Base-by-base conservation (phyloP, 2,888 invertebrate species). In the Lasioglossum figueresi region DNA sequence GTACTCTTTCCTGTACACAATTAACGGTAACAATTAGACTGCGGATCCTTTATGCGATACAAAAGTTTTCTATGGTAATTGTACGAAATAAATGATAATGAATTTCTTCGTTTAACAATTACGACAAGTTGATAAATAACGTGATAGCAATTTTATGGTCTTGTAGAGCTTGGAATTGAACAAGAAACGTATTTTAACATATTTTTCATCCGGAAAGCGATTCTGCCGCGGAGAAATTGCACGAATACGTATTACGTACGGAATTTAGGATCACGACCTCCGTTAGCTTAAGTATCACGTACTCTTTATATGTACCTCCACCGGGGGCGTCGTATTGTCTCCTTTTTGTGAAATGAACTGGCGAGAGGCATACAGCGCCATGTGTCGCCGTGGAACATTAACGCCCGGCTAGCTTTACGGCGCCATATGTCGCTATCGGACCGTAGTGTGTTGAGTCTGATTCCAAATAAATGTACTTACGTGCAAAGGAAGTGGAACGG, bases 331-430 rank as follows among this genome's bases (percentile, higher is more conserved):
- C 66, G 34, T 19, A 19, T 66, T 19, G 66, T 66, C 34, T 66
- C 19, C 66, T 66, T 66, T 66, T 66, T 66, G 66, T 66, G 34
- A 66, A 66, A 66, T 66, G 34, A 34, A 66, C 66, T 66, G 66
- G 34, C 34, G 19, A 66, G 34, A 66, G 66, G 66, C 10, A 23
- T 34, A 34, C 6, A 23, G 34, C 34, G 3, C 66, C 66, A 66
- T 66, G 66, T 66, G 66, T 66, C 66, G 66, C 8, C 66, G 8
- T 23, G 66, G 19, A 34, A 66, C 59, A 63, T 63, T 66, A 66
- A 66, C 66, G 66, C 3, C 19, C 34, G 34, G 34, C 66, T 8
- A 10, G 66, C 34, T 66, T 66, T 66, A 31, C 19, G 34, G 66
- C 34, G 34, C 66, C 66, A 66, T 66, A 66, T 66, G 66, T 66